Base-by-base conservation (phyloP, 2,888 invertebrate species). In the Tenthredo notha region DNA sequence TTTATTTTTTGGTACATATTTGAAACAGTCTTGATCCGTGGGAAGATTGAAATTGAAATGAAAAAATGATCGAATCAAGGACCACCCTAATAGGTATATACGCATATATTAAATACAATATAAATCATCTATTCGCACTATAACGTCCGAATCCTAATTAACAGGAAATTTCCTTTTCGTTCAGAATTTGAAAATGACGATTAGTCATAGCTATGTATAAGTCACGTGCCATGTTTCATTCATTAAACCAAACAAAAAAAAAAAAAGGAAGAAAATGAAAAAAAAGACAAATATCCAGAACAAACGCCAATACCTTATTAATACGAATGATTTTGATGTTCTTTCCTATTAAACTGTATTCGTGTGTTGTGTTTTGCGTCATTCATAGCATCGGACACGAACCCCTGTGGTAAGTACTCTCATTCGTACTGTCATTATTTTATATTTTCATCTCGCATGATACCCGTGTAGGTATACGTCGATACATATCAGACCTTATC, bases 321-420 rank as follows among this genome's bases (percentile, higher is more conserved):
- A 37, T 75, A 85, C 29, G 75, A 84, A 84, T 85, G 75, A 83
- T 84, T 86, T 86, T 74, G 84, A 84, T 86, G 85, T 87, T 87
- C 85, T 87, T 85, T 88, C 86, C 75, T 86, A 90, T 86, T 89
- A 85, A 89, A 91, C 86, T 90, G 86, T 90, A 80, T 90, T 92
- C 89, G 89, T 91, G 89, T 92, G 90, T 90, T 91, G 88, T 91
- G 88, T 91, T 92, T 91, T 91, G 89, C 90, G 89, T 90, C 89
- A 90, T 89, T 90, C 89, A 88, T 90, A 94, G 94, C 92, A 91
- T 94, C 91, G 93, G 94, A 93, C 92, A 92, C 88, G 92, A 93
- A 88, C 90, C 92, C 85, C 88, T 93, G 85, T 94, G 94, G 94
- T 94, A 93, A 93, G 93, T 93, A 91, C 90, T 61, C 37, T 61